Conservation (phyloP, 2,797 vertebrate species). For the Morus bassanus region DNA sequence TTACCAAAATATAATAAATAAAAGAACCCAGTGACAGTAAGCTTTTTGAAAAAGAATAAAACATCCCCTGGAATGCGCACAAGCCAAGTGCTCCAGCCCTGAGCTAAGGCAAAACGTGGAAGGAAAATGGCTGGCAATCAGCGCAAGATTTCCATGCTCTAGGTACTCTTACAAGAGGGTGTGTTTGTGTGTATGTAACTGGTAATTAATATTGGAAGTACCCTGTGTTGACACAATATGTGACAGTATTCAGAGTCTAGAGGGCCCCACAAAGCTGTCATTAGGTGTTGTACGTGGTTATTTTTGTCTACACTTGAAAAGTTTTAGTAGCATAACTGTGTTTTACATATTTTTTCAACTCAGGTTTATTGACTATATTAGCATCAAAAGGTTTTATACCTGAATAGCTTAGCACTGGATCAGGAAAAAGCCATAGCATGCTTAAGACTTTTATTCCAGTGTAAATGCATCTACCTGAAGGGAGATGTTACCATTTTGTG, state of each 20-base stretch:
- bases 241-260: neutral
- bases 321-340: neutral
- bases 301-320: neutral
- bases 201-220: constrained; percentile 25
- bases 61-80: neutral
- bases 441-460: neutral
- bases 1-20: constrained; percentile 10
- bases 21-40: neutral
- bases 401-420: neutral
- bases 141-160: neutral
- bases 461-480: neutral
- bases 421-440: neutral
- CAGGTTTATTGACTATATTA: neutral
- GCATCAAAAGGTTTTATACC: neutral
- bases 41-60: constrained; percentile 20
- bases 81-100: neutral
- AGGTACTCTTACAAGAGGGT: neutral
- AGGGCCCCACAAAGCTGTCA: neutral
- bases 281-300: neutral
- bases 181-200: neutral
- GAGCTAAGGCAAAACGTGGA: neutral
- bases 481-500: neutral
- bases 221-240: neutral
- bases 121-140: neutral
- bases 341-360: neutral